Evolutionary conservation across 2,888 invertebrate genomes (phyloP), one percentile per base, ranked within the genome.

Genomic region (Zele albiditarsus): DNA sequence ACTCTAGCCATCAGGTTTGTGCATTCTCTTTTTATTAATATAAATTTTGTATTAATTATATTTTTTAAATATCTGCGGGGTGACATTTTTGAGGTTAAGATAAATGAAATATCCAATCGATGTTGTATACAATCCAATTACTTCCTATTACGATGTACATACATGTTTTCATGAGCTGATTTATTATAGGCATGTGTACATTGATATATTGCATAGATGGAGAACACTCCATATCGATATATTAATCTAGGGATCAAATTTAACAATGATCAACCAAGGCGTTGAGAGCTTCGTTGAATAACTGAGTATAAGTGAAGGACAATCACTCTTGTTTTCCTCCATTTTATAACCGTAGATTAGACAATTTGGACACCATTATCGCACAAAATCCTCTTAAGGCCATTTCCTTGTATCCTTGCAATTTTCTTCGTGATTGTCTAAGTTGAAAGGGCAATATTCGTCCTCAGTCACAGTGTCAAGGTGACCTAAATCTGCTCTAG

Each of bases 381-480:
- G 3, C 16, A 5, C 3, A n/a, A 16, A 46, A 46, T 46, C 16
- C 3, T 67, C 31, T 73, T 82, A 86, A 33, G 86, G 85, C 88
- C 88, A 88, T 42, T 65, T 80, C 73, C 68, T 81, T 12, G 80
- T 84, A 62, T 85, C 83, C 4, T 80, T 82, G 76, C 87, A 88
- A 33, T 83, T 80, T 16, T 71, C 74, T 74, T 87, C 87, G 49
- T 89, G 86, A 49, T 31, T 12, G 10, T 88, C 87, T 60, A 85
- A 79, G 46, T 81, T 85, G 77, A 89, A 74, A 16, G 89, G 89
- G 77, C 89, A 89, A 73, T 84, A 89, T 76, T 89, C 89, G 2
- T 89, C 88, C 27, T 81, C 83, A 8, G 82, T 83, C 38, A 89
- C 80, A 72, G 84, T 84, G 63, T 86, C 85, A 33, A 89, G 79